Conservation (phyloP, 2,888 invertebrate genomes). For the Macroteleia sp. region DNA sequence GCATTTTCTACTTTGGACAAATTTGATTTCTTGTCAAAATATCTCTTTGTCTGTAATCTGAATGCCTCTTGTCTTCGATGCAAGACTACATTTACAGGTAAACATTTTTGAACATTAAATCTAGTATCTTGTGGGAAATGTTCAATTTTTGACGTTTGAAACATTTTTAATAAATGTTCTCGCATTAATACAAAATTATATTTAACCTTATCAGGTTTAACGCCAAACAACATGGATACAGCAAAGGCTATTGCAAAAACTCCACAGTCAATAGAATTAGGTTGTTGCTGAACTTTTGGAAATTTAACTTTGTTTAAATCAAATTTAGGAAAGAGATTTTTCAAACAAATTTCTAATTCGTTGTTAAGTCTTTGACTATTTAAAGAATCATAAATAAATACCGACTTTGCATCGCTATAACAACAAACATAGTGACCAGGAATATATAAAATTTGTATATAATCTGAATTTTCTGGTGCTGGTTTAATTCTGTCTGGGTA, state of each 20-base stretch:
- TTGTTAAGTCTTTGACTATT: not conserved
- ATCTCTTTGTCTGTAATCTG: too few species aligned
- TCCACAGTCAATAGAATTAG: constrained; percentile 8
- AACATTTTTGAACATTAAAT: too few species aligned
- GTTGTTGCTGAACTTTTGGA: constrained; percentile 13
- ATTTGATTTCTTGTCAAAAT: too few species aligned
- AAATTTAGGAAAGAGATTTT: constrained; percentile 9
- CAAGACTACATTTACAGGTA: too few species aligned
- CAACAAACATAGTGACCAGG: constrained; percentile 16
- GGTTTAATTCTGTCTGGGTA: not conserved
- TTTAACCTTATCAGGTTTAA: constrained; percentile 8
- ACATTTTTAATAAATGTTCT: constrained; percentile 4
- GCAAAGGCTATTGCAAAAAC: constrained; percentile 19
- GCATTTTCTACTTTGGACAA: too few species aligned
- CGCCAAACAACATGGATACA: constrained; percentile 6
- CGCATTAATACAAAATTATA: constrained; percentile 14
- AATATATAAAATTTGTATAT: constrained; percentile 17
- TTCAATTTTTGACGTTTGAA: not conserved
- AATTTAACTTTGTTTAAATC: constrained; percentile 21
- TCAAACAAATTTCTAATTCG: constrained; percentile 3
- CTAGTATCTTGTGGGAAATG: constrained; percentile 21
- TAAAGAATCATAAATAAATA: constrained; percentile 24
- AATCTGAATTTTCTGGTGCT: not conserved
- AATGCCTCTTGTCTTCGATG: too few species aligned
- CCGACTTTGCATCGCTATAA: constrained; percentile 3